Base-by-base conservation (phyloP, 2,888 invertebrate genomes). In the Crepidodera aurea region DNA sequence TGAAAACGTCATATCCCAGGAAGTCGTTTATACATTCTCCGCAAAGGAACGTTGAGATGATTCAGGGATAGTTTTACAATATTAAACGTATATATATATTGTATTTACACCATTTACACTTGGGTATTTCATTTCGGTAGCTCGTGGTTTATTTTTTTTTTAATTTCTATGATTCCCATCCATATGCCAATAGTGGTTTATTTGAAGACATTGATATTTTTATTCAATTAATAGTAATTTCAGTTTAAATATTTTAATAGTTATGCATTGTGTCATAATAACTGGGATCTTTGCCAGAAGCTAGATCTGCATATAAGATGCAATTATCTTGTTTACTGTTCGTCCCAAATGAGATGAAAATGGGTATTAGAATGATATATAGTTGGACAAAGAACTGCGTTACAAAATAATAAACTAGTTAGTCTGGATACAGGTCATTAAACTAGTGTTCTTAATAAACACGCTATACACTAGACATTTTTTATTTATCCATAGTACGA, bases 1-100 rank as follows among this genome's bases (percentile, higher is more conserved):
- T 59, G 32, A 44, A 2, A 18, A 8, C 13, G 19, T 40, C 32
- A 51, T 29, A 40, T 58, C 15, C 42, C 51, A 51, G 58, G 51
- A 59, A 59, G 42, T 59, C 22, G 42, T 19, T 29, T 37, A 8
- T 5, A 18, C n/a, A 13, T 19, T 40, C 40, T 53, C 22, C n/a
- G 40, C 13, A 37, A 51, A 34, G 39, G 19, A 22, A 22, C 22
- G 32, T 10, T 32, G 2, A 32, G 8, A 32, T 32, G 27, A 27
- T 27, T 27, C 27, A 27, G 27, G 27, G 7, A 27, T 27, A 7
- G 7, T 4, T 7, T n/a, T n/a, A n/a, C n/a, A n/a, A n/a, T n/a
- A n/a, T n/a, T n/a, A n/a, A n/a, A n/a, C n/a, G n/a, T n/a, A n/a
- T n/a, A n/a, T n/a, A n/a, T n/a, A n/a, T n/a, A n/a, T n/a, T n/a